Evolutionary conservation across 2,888 invertebrate species (phyloP).

Genomic region (Drosophila monieri): DNA sequence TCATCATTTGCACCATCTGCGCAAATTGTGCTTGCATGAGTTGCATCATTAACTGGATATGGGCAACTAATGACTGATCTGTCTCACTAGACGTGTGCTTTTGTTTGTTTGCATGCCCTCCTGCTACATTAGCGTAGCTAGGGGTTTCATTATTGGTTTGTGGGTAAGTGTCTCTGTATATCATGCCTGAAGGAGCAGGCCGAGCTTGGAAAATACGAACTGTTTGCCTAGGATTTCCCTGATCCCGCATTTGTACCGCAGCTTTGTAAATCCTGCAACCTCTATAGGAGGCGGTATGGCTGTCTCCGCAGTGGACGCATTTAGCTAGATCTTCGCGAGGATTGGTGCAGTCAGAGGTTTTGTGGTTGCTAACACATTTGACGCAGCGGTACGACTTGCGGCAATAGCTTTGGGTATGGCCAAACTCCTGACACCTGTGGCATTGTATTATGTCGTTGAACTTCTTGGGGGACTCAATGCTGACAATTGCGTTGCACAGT

Average conservation of each 20-base stretch:
- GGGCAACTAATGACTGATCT: neutral
- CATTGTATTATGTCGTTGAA: conserved; percentile 10
- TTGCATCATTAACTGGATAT: conserved; percentile 4
- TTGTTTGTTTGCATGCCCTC: neutral
- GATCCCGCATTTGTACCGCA: neutral
- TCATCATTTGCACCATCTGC: too few species aligned
- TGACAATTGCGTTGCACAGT: conserved; percentile 7
- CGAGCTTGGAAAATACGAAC: neutral
- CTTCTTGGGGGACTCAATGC: conserved; percentile 13
- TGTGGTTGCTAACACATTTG: neutral
- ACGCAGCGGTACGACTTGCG: neutral
- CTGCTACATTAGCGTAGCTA: conserved; percentile 8
- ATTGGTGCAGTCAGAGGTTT: neutral
- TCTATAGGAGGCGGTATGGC: neutral
- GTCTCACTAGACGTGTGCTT: neutral
- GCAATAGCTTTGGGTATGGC: neutral
- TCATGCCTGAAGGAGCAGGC: neutral
- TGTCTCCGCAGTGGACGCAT: too few species aligned
- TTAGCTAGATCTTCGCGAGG: too few species aligned
- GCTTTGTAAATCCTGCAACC: neutral
- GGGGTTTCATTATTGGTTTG: conserved; percentile 6
- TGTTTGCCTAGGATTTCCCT: neutral
- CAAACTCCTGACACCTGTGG: conserved; percentile 6
- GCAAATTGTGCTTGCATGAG: conserved; percentile 10
- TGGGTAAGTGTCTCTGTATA: neutral